Evolutionary conservation across 2,888 invertebrate species (phyloP), one percentile per base, ranked within the genome.

Genomic region (Sphaerophoria taeniata): DNA sequence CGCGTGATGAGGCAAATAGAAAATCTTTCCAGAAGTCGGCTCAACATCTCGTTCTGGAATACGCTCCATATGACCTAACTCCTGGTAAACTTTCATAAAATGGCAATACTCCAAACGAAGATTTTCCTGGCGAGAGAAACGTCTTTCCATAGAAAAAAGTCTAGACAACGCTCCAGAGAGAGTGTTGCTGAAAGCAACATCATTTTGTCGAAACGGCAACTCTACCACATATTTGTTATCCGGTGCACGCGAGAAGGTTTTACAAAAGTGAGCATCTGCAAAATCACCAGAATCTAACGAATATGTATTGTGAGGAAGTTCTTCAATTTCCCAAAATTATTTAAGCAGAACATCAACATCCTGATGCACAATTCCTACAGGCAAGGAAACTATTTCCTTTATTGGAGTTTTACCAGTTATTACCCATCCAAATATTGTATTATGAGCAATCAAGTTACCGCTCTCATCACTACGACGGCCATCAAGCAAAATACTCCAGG

Each of bases 1-100:
- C 16, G 51, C 65, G 14, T 51, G 31, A 43, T 65, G 51, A 2
- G 65, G 51, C 34, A 31, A 73, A 67, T 61, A 78, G 39, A 72
- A 67, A 69, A 43, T 33, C 43, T 49, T 9, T 24, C 36, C 55
- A 49, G 16, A 33, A 3, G 51, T 34, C 2, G 58, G 14, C 16
- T 24, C 16, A 51, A 51, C 9, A 6, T 51, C 51, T 7, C 7
- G 0, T 51, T 45, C 63, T 9, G 63, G 47, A 33, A 63, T 11
- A 9, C 43, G 45, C 24, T 63, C 63, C 63, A 63, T 63, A 4
- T 63, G 63, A 11, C 63, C 63, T 31, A 63, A 31, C 3, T 24
- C 63, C 47, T 47, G 11, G 47, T 63, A 63, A 11, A 33, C 16
- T 47, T 14, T 31, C 63, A 63, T 43, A 43, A 63, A 63, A 31